These are phyloP conservation scores for Siniperca obscura DNA, from an alignment of 2,797 vertebrate species.

Conservation along the genomic window DNA sequence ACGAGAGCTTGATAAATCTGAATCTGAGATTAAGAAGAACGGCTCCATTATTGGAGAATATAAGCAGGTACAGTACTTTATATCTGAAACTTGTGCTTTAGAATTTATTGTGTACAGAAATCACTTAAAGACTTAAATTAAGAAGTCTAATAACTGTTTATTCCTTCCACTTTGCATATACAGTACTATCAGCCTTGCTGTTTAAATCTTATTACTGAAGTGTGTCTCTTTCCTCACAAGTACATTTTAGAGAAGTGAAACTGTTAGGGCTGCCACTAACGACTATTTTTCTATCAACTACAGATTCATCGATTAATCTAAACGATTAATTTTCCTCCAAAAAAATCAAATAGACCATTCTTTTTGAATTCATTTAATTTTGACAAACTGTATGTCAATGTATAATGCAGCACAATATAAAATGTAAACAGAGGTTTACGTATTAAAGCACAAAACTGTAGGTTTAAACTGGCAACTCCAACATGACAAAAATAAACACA, in stretches of 20 bases:
- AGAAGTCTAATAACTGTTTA: not conserved
- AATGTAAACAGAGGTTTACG: no score
- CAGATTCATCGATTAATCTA: no score
- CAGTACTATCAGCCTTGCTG: not conserved
- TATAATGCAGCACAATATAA: no score
- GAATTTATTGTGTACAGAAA: not conserved
- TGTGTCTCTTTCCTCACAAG: not conserved
- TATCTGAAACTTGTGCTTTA: not conserved
- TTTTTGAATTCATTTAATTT: no score
- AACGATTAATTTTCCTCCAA: no score
- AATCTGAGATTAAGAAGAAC: slow-evolving; percentile 98
- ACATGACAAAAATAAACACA: no score
- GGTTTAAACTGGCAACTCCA: no score
- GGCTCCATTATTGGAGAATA: slow-evolving; percentile 98
- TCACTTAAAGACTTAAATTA: not conserved
- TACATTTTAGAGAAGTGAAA: slow-evolving; percentile 44
- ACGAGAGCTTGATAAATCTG: slow-evolving; percentile 96
- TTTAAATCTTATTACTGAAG: not conserved
- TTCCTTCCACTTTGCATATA: not conserved
- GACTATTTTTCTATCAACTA: no score
- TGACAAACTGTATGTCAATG: no score
- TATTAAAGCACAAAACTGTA: no score
- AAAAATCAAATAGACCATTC: no score
- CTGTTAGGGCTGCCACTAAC: not conserved
- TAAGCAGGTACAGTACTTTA: slow-evolving; percentile 90